Conservation (phyloP, 2,888 invertebrate genomes). For the Melipona beecheii region DNA sequence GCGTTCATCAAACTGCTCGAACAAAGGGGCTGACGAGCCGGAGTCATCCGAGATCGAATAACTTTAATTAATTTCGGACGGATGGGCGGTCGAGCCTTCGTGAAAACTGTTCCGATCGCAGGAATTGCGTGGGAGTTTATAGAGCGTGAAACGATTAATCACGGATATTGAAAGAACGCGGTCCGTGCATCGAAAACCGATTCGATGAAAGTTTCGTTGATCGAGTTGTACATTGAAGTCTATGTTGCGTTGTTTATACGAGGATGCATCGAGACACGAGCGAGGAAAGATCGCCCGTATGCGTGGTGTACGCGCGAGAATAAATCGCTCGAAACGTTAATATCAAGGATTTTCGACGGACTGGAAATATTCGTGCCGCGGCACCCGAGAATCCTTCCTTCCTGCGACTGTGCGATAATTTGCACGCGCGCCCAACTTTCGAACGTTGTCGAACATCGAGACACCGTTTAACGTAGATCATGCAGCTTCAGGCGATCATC, state of each 20-base stretch:
- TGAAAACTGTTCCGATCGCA: neutral
- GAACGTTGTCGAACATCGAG: conserved; percentile 24
- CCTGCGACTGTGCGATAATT: neutral
- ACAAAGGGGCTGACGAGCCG: conserved; percentile 6
- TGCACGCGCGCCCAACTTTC: conserved; percentile 16
- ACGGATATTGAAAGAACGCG: neutral
- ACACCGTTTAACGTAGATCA: conserved; percentile 34
- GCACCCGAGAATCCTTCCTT: neutral
- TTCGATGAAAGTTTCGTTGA: neutral
- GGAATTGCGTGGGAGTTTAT: neutral
- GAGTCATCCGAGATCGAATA: conserved; percentile 37
- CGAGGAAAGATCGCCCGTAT: conserved; percentile 4
- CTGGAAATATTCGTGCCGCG: conserved; percentile 16
- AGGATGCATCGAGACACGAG: neutral
- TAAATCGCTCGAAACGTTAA: neutral
- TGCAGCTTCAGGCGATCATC: conserved; percentile 15
- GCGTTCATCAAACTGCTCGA: conserved; percentile 26
- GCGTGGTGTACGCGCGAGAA: neutral
- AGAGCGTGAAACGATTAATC: neutral
- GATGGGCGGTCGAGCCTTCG: neutral
- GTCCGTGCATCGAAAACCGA: neutral
- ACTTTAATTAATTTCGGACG: conserved; percentile 51
- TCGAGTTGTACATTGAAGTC: neutral
- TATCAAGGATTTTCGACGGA: neutral
- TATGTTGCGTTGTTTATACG: neutral